Evolutionary conservation across 2,888 invertebrate species (phyloP).

Genomic region (Heliconius ethilla): DNA sequence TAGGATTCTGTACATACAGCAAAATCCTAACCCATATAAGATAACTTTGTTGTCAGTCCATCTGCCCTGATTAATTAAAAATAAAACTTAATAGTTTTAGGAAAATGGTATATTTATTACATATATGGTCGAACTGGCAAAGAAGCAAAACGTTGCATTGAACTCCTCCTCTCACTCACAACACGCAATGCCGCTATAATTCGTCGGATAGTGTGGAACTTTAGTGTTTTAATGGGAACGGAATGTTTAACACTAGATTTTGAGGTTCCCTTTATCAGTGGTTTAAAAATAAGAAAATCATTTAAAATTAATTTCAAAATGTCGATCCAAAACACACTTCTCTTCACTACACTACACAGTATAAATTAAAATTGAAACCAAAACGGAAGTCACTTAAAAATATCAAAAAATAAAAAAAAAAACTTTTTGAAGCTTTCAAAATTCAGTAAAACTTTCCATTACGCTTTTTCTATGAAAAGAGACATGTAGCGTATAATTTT

Average conservation of each 20-base stretch:
- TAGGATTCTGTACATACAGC: no score
- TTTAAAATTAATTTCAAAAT: not conserved
- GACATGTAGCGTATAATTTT: constrained; percentile 6
- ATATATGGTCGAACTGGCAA: no score
- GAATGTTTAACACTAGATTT: no score
- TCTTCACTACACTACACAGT: not conserved
- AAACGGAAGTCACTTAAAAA: not conserved
- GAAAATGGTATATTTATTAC: not conserved
- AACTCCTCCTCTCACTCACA: no score
- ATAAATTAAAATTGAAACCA: not conserved
- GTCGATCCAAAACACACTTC: not conserved
- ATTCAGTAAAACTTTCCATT: constrained; percentile 9
- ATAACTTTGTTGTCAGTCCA: no score
- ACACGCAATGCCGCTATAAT: no score
- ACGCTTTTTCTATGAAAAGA: not conserved
- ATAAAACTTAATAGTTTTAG: no score
- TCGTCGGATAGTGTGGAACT: not conserved
- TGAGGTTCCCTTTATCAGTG: no score
- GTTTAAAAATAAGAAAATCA: no score
- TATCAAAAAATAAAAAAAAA: not conserved
- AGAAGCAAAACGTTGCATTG: no score
- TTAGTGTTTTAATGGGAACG: not conserved
- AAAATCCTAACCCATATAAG: no score
- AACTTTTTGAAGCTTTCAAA: not conserved
- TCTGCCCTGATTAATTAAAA: no score